Evolutionary conservation across 2,113 vertebrate genomes (phyloP).

Genomic region (Tringa solitaria): DNA sequence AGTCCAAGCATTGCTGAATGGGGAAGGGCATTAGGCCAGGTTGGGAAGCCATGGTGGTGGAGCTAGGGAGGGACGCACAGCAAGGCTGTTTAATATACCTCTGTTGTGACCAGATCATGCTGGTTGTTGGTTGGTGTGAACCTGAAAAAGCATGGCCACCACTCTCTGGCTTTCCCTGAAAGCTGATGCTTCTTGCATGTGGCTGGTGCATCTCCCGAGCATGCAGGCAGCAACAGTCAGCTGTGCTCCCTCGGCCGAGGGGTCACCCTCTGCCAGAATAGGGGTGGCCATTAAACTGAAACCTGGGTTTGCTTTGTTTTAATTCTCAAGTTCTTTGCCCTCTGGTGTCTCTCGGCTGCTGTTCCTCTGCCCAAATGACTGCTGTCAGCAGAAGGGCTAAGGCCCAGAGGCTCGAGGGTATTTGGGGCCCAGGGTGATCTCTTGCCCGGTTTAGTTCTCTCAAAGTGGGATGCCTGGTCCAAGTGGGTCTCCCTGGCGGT

Average conservation of each 20-base stretch:
- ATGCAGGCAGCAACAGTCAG: neutral
- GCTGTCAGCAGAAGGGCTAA: neutral
- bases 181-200: neutral
- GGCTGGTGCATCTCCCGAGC: neutral
- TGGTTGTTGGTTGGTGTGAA: neutral
- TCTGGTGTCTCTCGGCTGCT: neutral
- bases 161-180: neutral
- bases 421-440: neutral
- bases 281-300: neutral
- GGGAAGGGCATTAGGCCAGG: neutral
- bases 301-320: neutral
- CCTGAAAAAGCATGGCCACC: neutral
- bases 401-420: neutral
- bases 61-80: neutral
- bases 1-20: rapidly evolving
- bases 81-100: neutral
- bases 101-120: neutral
- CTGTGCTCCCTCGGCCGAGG: neutral
- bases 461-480: neutral
- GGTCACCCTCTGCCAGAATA: neutral
- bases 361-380: neutral
- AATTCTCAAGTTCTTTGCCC: neutral
- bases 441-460: neutral
- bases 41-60: neutral
- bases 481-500: neutral